phyloP scores from a whole-genome alignment of 2,797 vertebrate genomes.

The Clarias fuscus region DNA sequence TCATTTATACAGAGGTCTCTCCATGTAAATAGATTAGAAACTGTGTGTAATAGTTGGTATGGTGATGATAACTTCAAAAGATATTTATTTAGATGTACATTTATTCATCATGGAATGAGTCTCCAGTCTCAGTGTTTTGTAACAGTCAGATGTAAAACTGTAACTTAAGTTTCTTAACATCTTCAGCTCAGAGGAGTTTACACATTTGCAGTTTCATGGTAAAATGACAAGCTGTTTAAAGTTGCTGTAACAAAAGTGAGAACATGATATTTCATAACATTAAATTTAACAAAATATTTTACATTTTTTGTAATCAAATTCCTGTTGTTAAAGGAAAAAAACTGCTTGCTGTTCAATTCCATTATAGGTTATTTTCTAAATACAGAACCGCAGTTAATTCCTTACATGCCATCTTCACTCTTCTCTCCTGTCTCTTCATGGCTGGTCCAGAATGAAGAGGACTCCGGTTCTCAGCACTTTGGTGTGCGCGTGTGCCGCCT shows the following conservation, averaged over 20 bases:
- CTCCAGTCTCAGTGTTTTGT: neutral
- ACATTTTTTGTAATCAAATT: neutral
- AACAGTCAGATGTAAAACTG: neutral
- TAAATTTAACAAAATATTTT: too few species aligned
- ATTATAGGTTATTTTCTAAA: neutral
- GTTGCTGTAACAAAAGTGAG: neutral
- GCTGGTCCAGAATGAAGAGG: constrained; percentile 80
- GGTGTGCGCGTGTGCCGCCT: constrained; percentile 84
- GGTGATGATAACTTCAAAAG: too few species aligned
- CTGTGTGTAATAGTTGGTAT: neutral
- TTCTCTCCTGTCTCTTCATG: neutral
- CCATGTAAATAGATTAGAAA: neutral
- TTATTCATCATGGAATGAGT: neutral
- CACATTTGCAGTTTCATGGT: neutral
- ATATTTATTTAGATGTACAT: neutral
- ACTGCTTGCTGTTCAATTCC: neutral
- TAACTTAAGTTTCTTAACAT: neutral
- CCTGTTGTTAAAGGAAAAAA: neutral
- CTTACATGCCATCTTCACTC: too few species aligned
- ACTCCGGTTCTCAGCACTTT: constrained; percentile 80
- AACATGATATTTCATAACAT: neutral
- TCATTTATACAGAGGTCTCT: neutral
- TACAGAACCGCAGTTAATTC: neutral
- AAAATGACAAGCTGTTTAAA: neutral
- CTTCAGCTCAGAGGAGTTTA: neutral